Evolutionary conservation across 2,113 vertebrate genomes (phyloP).

Genomic region (pig (Sus scrofa)): DNA sequence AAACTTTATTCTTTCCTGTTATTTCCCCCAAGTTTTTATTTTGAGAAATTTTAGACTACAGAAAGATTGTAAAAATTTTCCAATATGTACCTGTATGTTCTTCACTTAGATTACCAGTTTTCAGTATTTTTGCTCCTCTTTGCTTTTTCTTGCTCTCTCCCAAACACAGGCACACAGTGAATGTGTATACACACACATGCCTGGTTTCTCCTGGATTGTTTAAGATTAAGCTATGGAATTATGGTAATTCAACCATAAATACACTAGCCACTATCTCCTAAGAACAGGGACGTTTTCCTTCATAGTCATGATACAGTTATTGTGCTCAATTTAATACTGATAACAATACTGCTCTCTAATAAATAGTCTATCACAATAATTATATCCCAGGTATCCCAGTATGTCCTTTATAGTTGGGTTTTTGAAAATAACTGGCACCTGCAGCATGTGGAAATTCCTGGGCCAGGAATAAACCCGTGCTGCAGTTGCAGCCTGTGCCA

Average conservation of each 20-base stretch:
- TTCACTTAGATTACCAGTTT: neutral
- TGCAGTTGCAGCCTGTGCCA: too few species aligned
- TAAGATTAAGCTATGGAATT: slow-evolving; percentile 19
- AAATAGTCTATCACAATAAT: too few species aligned
- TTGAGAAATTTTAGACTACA: neutral
- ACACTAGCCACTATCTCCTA: neutral
- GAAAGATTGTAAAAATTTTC: neutral
- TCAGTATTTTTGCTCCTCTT: neutral
- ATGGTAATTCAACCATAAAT: neutral
- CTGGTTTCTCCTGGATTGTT: slow-evolving; percentile 7
- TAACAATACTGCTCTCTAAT: too few species aligned
- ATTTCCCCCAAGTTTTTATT: slow-evolving; percentile 13
- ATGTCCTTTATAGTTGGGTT: too few species aligned
- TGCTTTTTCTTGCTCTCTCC: neutral
- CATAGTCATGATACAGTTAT: too few species aligned
- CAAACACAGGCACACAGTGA: neutral
- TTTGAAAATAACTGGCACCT: too few species aligned
- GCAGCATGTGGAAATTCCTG: too few species aligned
- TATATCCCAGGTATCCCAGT: too few species aligned
- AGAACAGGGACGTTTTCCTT: slow-evolving; percentile 1
- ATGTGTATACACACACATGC: too few species aligned
- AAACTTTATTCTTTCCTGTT: neutral
- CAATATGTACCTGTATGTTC: neutral
- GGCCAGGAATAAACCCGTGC: too few species aligned
- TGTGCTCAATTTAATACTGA: too few species aligned